Conservation (phyloP, 2,888 invertebrate species). For the Rhorus exstirpatorius region DNA sequence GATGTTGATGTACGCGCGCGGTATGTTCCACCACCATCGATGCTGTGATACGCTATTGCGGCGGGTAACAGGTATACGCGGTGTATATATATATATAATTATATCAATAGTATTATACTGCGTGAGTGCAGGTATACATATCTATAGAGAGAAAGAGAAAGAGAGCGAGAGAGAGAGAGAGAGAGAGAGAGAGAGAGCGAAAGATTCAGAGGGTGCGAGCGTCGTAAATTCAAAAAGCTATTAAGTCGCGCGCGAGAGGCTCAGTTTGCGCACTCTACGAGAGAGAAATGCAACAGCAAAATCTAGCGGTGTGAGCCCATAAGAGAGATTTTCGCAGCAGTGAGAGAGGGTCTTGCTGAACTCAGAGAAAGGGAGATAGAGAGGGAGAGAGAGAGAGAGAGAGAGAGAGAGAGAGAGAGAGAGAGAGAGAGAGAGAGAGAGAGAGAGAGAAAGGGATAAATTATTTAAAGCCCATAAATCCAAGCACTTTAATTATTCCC, state of each 20-base stretch:
- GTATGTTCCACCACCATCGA: slow-evolving; percentile 18
- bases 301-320: slow-evolving; percentile 49
- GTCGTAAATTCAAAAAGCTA: slow-evolving; percentile 73
- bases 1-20: slow-evolving; percentile 38
- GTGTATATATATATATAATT: slow-evolving; percentile 35
- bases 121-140: background rate
- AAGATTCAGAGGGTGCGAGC: slow-evolving; percentile 47
- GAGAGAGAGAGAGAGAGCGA: no score
- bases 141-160: no score
- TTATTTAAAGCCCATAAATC: slow-evolving; percentile 67
- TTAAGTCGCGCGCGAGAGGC: slow-evolving; percentile 65
- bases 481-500: slow-evolving; percentile 68
- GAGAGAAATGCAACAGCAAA: slow-evolving; percentile 64
- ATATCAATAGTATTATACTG: slow-evolving; percentile 25
- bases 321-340: slow-evolving; percentile 12
- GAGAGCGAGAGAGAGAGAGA: no score
- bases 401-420: slow-evolving; percentile 29
- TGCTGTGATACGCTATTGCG: slow-evolving; percentile 49
- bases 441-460: slow-evolving; percentile 60
- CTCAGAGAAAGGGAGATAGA: slow-evolving; percentile 6
- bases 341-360: slow-evolving; percentile 9
- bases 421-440: slow-evolving; percentile 47
- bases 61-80: slow-evolving; percentile 53
- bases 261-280: slow-evolving; percentile 62
- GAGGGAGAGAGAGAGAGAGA: slow-evolving; percentile 5